Evolutionary conservation across 2,113 vertebrate genomes (phyloP), one percentile per base, ranked within the genome.

Genomic region (Callionymus lyra): DNA sequence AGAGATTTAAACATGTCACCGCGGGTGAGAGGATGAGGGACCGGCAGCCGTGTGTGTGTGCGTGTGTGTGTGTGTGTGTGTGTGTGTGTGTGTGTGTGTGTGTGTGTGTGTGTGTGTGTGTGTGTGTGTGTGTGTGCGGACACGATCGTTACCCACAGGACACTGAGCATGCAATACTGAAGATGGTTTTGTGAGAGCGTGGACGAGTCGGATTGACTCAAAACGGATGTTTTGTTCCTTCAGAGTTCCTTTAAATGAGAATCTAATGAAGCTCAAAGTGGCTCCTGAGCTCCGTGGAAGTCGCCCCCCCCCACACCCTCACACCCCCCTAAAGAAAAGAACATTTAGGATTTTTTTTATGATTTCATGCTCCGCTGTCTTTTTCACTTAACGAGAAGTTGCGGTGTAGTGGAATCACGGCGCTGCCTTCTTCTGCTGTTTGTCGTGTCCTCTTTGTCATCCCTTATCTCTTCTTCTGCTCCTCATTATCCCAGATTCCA

Each of bases 401-500:
- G 1, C 18, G 41, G 34, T 59, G 31, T 67, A 71, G 59, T 72
- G 40, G 21, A 65, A 63, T 74, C 71, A 49, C 37, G 38, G 41
- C 46, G 6, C 63, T 46, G 46, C 44, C 64, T 65, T 47, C 14
- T 44, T n/a, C 56, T 38, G 55, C 56, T 61, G 44, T 71, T 72
- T 74, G 58, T 72, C 72, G 63, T 65, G 56, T 66, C 67, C 57
- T 44, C 60, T 65, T 59, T 62, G 58, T 61, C 59, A 14, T 63
- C 13, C 51, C 44, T 76, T 72, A 63, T 76, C 73, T 65, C 67
- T 41, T 19, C 38, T 37, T 19, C 43, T 38, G 37, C 43, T 35
- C 60, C 54, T 65, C 60, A 70, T 79, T 68, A 70, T 70, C 53
- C 44, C 16, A 16, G 45, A 63, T 61, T 61, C 63, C 48, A 41